Evolutionary conservation across 2,797 vertebrate species (phyloP).

Genomic region (Pelobates cultripes): DNA sequence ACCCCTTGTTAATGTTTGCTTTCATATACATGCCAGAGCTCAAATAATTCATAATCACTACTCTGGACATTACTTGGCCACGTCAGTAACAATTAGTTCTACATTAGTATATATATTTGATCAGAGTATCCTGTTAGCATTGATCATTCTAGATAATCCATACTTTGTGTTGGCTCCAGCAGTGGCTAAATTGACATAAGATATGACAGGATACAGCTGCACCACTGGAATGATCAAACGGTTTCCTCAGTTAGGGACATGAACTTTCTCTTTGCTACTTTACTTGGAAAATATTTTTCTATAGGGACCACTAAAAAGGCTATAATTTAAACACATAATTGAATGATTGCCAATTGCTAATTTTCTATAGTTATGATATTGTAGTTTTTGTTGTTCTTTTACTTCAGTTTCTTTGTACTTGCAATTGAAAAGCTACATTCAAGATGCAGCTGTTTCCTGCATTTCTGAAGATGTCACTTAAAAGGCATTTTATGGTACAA

Average conservation of each 20-base stretch:
- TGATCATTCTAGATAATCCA: too few species aligned
- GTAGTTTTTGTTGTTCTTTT: not conserved
- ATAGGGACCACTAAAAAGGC: not conserved
- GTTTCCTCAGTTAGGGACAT: conserved; percentile 36
- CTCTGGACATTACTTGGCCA: too few species aligned
- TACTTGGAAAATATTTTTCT: not conserved
- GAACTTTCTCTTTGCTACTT: not conserved
- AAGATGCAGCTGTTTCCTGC: conserved; percentile 1
- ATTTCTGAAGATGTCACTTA: not conserved
- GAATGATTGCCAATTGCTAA: not conserved
- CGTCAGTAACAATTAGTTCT: too few species aligned
- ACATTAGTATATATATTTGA: too few species aligned
- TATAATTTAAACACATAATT: not conserved
- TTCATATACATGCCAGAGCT: too few species aligned
- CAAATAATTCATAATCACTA: too few species aligned
- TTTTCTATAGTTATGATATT: not conserved
- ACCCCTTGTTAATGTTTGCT: too few species aligned
- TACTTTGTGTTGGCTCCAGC: too few species aligned
- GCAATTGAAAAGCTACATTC: not conserved
- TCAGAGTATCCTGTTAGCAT: too few species aligned
- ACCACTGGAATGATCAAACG: not conserved
- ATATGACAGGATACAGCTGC: conserved; percentile 48
- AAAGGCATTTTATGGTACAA: too few species aligned
- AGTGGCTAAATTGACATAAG: not conserved
- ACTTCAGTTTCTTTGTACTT: not conserved